Conservation (phyloP, 2,797 vertebrate genomes). For the Thripadectes ignobilis region DNA sequence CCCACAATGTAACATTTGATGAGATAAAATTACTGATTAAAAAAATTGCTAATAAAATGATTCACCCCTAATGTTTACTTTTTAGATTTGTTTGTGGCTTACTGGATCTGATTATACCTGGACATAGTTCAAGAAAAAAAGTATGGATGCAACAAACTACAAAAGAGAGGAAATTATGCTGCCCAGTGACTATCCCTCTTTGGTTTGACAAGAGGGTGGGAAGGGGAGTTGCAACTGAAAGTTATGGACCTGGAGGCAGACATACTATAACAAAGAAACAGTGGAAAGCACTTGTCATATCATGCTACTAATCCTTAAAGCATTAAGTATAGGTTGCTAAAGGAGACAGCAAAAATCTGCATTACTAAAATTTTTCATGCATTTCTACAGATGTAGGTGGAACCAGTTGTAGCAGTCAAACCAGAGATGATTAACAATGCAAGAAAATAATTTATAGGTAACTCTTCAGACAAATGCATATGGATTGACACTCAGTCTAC, state of each 20-base stretch:
- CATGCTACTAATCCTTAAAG: conserved; percentile 55
- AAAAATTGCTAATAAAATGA: background rate
- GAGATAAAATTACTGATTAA: background rate
- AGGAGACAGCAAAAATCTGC: conserved; percentile 56
- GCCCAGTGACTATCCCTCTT: background rate
- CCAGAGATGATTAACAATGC: conserved; percentile 36
- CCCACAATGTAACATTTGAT: background rate
- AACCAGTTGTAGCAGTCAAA: conserved; percentile 32
- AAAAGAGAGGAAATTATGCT: background rate
- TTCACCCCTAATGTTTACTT: background rate
- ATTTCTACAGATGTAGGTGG: conserved; percentile 52
- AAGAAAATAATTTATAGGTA: conserved; percentile 58
- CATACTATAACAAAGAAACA: conserved; percentile 35
- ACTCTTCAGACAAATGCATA: background rate
- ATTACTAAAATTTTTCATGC: conserved; percentile 62
- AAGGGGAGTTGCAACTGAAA: conserved; percentile 5
- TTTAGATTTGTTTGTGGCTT: background rate
- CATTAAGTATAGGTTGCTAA: conserved; percentile 61
- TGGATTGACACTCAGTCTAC: background rate
- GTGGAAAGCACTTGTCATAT: conserved; percentile 57
- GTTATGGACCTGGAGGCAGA: conserved; percentile 20
- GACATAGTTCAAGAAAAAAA: background rate
- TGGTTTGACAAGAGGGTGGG: conserved; percentile 20
- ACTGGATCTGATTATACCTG: background rate
- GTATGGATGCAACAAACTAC: background rate